Conservation (phyloP, 2,888 invertebrate species). For the Aquatica leii region DNA sequence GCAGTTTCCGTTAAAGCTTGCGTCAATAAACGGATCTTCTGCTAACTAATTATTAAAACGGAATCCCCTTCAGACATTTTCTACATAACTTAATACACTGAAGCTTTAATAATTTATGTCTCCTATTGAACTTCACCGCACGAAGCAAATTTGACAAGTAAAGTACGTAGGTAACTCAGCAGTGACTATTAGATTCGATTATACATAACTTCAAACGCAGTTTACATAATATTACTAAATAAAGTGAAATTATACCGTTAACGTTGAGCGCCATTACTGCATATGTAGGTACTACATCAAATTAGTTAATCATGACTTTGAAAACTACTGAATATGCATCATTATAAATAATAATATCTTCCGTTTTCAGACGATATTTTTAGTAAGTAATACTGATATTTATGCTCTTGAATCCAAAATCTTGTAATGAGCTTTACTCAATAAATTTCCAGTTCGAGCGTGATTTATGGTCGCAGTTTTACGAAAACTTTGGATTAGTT, state of each 20-base stretch:
- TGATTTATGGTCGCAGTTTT: constrained; percentile 31
- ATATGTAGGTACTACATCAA: constrained; percentile 2
- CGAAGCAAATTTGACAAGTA: constrained; percentile 25
- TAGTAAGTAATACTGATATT: constrained; percentile 33
- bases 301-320: not conserved
- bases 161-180: constrained; percentile 20
- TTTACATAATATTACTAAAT: constrained; percentile 18
- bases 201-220: constrained; percentile 12
- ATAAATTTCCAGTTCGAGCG: constrained; percentile 36
- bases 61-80: constrained; percentile 24
- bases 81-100: constrained; percentile 27
- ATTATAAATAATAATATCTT: constrained; percentile 24
- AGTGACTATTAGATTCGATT: constrained; percentile 24
- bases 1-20: too few species aligned
- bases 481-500: constrained; percentile 34
- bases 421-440: constrained; percentile 35
- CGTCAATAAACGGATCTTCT: constrained; percentile 19
- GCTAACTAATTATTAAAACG: constrained; percentile 20
- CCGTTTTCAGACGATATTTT: constrained; percentile 32
- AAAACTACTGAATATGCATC: constrained; percentile 1
- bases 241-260: not conserved
- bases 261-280: not conserved
- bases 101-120: constrained; percentile 27
- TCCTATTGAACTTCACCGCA: constrained; percentile 21
- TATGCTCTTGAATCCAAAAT: constrained; percentile 29